Evolutionary conservation across 2,888 invertebrate genomes (phyloP).

Genomic region (Mesorhabditis sp.): DNA sequence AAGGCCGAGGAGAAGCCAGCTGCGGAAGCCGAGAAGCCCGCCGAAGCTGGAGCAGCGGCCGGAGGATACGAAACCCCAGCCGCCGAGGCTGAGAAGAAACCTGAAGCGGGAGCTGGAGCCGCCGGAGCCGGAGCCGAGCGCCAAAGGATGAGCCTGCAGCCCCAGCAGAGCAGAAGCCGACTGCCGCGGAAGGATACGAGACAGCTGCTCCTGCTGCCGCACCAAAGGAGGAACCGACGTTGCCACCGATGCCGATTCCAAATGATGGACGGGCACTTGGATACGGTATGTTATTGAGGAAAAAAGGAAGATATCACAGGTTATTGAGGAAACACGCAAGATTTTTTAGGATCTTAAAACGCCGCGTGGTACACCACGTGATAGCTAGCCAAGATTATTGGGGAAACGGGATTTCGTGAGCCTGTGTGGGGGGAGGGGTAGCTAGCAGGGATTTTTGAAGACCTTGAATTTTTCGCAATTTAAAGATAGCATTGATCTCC

Average conservation of each 20-base stretch:
- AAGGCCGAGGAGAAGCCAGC: slow-evolving; percentile 6
- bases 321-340: too few relatives aligned
- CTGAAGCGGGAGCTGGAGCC: background rate
- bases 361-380: too few relatives aligned
- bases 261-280: background rate
- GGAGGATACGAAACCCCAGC: background rate
- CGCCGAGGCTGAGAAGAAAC: background rate
- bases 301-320: too few relatives aligned
- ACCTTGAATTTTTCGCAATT: too few relatives aligned
- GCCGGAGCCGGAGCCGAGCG: background rate
- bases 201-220: slow-evolving; percentile 3
- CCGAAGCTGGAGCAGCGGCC: background rate
- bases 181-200: background rate
- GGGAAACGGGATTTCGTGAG: too few relatives aligned
- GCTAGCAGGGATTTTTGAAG: too few relatives aligned
- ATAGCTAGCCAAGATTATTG: too few relatives aligned
- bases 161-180: background rate
- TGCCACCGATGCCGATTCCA: slow-evolving; percentile 1
- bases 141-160: background rate
- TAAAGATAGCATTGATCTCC: too few relatives aligned
- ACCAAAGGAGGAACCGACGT: background rate
- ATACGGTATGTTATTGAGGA: background rate
- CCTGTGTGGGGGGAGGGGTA: too few relatives aligned
- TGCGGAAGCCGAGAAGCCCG: background rate
- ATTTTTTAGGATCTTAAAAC: too few relatives aligned